Base-by-base conservation (phyloP, 2,797 vertebrate species). In the Podargus strigoides region DNA sequence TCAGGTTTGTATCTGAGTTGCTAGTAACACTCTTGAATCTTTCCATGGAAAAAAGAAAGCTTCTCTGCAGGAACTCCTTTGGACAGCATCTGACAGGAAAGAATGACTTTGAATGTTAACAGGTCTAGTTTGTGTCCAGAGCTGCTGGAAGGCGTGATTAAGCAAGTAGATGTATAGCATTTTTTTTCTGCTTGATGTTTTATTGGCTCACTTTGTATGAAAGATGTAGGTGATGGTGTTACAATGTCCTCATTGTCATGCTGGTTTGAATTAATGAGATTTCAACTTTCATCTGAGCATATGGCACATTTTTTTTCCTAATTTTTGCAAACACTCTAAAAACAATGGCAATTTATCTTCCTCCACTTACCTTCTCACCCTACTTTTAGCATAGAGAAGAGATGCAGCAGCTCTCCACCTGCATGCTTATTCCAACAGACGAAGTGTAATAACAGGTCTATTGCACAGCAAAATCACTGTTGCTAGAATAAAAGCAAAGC, bases 211-310 rank as follows among this genome's bases (percentile, higher is more conserved):
- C 32, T 95, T 62, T 68, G 66, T 79, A 69, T 80, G 94, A 94
- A 97, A 89, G 89, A 80, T 39, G 22, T 20, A 70, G 76, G 66
- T 94, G 77, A 88, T 83, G 68, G 28, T n/a, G 39, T 89, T 90
- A 64, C 14, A 6, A 47, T 53, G 72, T 94, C 85, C 90, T 92
- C 77, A 92, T 81, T 94, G 86, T 67, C 78, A 64, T 52, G 62
- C 41, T 67, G 64, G n/a, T 81, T 96, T 94, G 56, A 94, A 95
- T 68, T 26, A 56, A 97, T 73, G 86, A 89, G 81, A 85, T 90
- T 87, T 86, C 24, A 70, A 41, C 20, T 63, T 90, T 69, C 62
- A 32, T 58, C 22, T 7, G 5, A 85, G 37, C 5, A 14, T 42
- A 49, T 39, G 37, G 5, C 8, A n/a, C n/a, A n/a, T 63, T 6